Evolutionary conservation across 1,140 invertebrate genomes (phyloP), one percentile per base, ranked within the genome.

Genomic region (Lysiphlebus fabarum): DNA sequence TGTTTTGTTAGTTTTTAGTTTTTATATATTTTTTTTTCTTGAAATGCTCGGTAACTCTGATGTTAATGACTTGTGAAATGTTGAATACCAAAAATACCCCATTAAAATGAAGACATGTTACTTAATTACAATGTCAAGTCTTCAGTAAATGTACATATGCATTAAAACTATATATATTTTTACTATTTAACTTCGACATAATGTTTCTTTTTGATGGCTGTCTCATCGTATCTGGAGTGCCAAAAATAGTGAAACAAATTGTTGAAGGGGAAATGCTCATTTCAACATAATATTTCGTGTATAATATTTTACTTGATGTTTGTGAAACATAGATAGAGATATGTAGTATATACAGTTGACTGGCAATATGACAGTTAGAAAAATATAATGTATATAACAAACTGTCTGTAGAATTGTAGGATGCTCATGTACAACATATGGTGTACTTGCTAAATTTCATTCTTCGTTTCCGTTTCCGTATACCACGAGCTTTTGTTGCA

Each of bases 381-480:
- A 45, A 50, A 53, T 59, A 45, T 36, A 61, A 56, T 56, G 59
- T 61, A 56, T 53, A 56, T 38, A 61, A 50, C 51, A 56, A 61
- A 61, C 56, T 61, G 47, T 47, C 48, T 48, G 67, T 67, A 65
- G 8, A 49, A 57, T 26, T 49, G 55, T 62, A 53, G 14, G 17
- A 36, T 41, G 56, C 44, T 51, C 47, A 51, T 61, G 44, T 56
- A 53, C 49, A 61, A 53, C 63, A 49, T 61, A 58, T 64, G 50
- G 53, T 42, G 50, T 53, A 50, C 49, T 12, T 43, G 56, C 48
- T 62, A 58, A 68, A 64, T 58, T 66, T 64, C 66, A 65, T 66
- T 60, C 62, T 66, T 61, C 62, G 61, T 65, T 70, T 70, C 62
- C 68, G 64, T 65, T 69, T 68, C 63, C 65, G 65, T 63, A n/a